Evolutionary conservation across 2,888 invertebrate genomes (phyloP), one percentile per base, ranked within the genome.

Genomic region (Megalurothrips usitatus): DNA sequence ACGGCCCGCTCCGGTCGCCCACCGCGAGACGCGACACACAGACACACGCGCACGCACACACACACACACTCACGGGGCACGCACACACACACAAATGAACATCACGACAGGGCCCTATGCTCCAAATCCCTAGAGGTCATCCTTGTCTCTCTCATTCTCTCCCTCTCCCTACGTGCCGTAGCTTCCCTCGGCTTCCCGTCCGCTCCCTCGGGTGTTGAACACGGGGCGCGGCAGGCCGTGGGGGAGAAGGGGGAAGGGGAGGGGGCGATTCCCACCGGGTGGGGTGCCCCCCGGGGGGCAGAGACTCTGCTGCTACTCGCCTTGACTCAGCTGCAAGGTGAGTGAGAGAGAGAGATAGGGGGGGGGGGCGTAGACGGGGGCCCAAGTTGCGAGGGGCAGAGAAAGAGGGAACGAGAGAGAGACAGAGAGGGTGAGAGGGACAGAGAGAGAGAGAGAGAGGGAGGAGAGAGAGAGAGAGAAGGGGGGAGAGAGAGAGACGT

Each of bases 201-300:
- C 19, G 19, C 23, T 34, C 80, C 80, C 58, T 49, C 43, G 80
- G 80, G 78, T 75, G 75, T 47, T 79, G 80, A 79, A 79, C 75
- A 58, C 52, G 49, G 81, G 79, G 68, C 80, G 79, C 48, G 79
- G 63, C 47, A 23, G 80, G 52, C 17, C 49, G 78, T 28, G 26
- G 80, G 68, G 26, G 63, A 81, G 81, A 79, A 79, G 47, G 43
- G 81, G 49, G 79, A n/a, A 63, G 82, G 78, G 81, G 81, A 78
- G 81, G 48, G 81, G 80, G 81, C 81, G 80, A 58, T 17, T 75
- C 80, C 82, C 81, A 43, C 34, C 34, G 34, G 79, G 79, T 43
- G 79, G 81, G 80, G 52, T 43, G 79, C 75, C 49, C 81, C 82
- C 80, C 81, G 81, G 78, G 80, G 52, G 47, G 78, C 19, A 14